phyloP scores from a whole-genome alignment of 2,888 invertebrate genomes.

The Psylliodes chrysocephalus region DNA sequence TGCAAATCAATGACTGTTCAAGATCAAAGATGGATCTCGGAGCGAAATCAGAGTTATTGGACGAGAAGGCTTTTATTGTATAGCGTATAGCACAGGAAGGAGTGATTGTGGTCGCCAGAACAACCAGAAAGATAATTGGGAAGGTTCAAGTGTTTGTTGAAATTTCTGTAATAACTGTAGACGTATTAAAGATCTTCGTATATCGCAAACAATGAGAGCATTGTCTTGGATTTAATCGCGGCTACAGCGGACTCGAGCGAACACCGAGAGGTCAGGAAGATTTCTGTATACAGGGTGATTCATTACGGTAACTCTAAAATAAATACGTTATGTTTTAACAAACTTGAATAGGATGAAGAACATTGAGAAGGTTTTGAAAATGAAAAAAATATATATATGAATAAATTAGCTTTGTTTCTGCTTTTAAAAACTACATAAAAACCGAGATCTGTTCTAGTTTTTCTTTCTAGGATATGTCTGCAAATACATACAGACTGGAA shows the following conservation, averaged over 20 bases:
- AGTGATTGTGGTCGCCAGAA: slow-evolving; percentile 28
- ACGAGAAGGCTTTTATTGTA: slow-evolving; percentile 23
- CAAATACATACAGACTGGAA: too few relatives aligned
- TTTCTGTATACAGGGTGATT: slow-evolving; percentile 24
- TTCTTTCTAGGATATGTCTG: background rate
- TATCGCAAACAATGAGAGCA: slow-evolving; percentile 58
- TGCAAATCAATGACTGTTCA: too few relatives aligned
- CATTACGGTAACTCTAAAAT: too few relatives aligned
- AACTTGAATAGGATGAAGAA: too few relatives aligned
- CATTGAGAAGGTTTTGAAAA: background rate
- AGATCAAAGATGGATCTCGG: too few relatives aligned
- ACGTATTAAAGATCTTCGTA: slow-evolving; percentile 52
- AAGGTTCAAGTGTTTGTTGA: slow-evolving; percentile 41
- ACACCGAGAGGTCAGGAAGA: slow-evolving; percentile 50
- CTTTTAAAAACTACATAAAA: too few relatives aligned
- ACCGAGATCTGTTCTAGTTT: too few relatives aligned
- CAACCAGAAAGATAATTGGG: slow-evolving; percentile 37
- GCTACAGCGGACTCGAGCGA: slow-evolving; percentile 16
- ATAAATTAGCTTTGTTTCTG: background rate
- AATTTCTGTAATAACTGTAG: slow-evolving; percentile 49
- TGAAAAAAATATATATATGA: background rate
- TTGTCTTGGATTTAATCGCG: slow-evolving; percentile 52
- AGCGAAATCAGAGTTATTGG: too few relatives aligned
- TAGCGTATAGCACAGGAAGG: background rate
- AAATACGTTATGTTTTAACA: too few relatives aligned